These are phyloP conservation scores for Drepana arcuata DNA, from an alignment of 1,140 invertebrate species.

Conservation along the genomic window DNA sequence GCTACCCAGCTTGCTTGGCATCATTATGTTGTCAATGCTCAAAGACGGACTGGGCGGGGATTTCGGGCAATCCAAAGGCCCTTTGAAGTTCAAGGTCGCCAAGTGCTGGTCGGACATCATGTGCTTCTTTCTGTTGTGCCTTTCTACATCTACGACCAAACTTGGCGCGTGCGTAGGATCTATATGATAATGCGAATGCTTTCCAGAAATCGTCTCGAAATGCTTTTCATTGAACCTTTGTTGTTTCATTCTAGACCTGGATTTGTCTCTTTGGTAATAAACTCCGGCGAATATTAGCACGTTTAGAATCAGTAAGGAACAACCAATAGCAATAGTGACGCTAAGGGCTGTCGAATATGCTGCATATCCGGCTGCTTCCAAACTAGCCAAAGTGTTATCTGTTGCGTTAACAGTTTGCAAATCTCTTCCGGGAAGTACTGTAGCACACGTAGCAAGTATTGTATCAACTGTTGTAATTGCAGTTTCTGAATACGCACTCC, in stretches of 20 bases:
- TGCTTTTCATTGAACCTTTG: constrained; percentile 77
- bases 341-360: constrained; percentile 87
- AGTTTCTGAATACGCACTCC: constrained; percentile 52
- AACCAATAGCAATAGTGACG: constrained; percentile 91
- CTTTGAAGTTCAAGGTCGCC: constrained; percentile 63
- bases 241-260: constrained; percentile 74
- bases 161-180: constrained; percentile 77
- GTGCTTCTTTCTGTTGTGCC: constrained; percentile 72
- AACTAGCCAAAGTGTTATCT: constrained; percentile 80
- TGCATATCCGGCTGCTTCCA: constrained; percentile 85
- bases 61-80: constrained; percentile 59
- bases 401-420: constrained; percentile 71
- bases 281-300: constrained; percentile 90
- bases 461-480: constrained; percentile 62
- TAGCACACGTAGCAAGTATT: constrained; percentile 61
- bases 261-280: constrained; percentile 89
- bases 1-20: constrained; percentile 62
- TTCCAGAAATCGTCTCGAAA: constrained; percentile 77
- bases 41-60: constrained; percentile 59
- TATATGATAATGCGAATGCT: constrained; percentile 78
- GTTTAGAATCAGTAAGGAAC: constrained; percentile 87
- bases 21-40: constrained; percentile 65
- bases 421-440: constrained; percentile 55
- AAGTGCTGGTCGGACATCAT: constrained; percentile 51
- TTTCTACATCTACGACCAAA: constrained; percentile 85